Conservation (phyloP, 2,888 invertebrate species). For the Pteria penguin region DNA sequence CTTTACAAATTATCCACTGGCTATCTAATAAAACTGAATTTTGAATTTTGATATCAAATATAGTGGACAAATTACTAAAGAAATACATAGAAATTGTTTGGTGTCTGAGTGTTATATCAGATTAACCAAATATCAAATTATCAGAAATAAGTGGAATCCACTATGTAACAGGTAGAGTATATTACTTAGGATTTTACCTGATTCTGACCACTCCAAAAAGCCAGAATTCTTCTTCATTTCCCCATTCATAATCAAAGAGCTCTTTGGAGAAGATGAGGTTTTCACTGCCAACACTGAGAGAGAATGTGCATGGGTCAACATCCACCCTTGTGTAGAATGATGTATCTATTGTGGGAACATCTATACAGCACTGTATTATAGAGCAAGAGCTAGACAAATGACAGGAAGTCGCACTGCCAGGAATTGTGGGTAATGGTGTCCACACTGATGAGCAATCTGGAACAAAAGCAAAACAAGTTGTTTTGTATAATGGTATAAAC, state of each 20-base stretch:
- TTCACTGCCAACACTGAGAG: background rate
- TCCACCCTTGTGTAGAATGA: background rate
- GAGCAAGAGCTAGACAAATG: background rate
- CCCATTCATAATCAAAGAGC: background rate
- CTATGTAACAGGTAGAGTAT: too few species aligned
- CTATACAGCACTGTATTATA: background rate
- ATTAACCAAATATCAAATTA: too few species aligned
- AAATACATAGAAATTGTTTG: too few species aligned
- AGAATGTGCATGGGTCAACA: conserved; percentile 1
- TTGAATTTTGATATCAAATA: too few species aligned
- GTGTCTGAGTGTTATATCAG: too few species aligned
- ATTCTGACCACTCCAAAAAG: conserved; percentile 47
- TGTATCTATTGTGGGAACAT: background rate
- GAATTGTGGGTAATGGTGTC: background rate
- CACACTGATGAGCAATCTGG: background rate
- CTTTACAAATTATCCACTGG: too few species aligned
- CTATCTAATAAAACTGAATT: too few species aligned
- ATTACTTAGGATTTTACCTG: too few species aligned
- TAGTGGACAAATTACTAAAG: too few species aligned
- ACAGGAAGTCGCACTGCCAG: background rate
- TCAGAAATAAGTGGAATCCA: too few species aligned
- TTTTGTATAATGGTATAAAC: background rate
- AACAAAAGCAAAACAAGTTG: background rate
- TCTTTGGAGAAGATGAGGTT: background rate
- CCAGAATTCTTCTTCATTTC: conserved; percentile 43